Percentiles rank a stretch among this genome's conserved stretches.
Conservation (phyloP, 2,888 invertebrate genomes). For the Synanthedon myopaeformis region DNA sequence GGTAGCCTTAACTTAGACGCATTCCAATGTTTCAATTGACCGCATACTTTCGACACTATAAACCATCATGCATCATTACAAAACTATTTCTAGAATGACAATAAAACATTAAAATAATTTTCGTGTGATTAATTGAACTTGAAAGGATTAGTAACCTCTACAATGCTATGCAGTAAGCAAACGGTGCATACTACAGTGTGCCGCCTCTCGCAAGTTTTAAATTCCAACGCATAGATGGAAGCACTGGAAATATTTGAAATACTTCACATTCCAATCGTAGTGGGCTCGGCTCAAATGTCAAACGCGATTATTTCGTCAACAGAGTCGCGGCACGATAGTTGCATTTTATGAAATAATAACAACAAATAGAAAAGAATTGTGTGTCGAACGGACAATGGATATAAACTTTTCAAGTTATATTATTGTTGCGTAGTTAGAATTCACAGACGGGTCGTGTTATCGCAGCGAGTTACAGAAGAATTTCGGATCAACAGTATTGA, state of each 20-base stretch:
- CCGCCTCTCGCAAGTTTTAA: conserved; percentile 43
- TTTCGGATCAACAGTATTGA: conserved; percentile 53
- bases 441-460: conserved; percentile 34
- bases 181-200: conserved; percentile 32
- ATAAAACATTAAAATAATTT: not conserved
- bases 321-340: conserved; percentile 68
- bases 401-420: conserved; percentile 37
- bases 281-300: conserved; percentile 81
- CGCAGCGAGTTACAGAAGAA: conserved; percentile 32
- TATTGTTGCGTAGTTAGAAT: conserved; percentile 3
- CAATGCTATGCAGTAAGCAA: not conserved
- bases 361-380: conserved; percentile 53
- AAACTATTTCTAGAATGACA: not conserved
- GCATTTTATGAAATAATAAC: conserved; percentile 60
- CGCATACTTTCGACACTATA: not conserved
- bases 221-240: conserved; percentile 72
- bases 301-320: conserved; percentile 74
- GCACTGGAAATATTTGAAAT: conserved; percentile 77
- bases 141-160: not conserved
- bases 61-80: not conserved
- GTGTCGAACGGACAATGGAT: conserved; percentile 55
- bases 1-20: conserved; percentile 49
- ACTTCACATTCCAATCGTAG: conserved; percentile 73
- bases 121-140: not conserved
- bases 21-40: conserved; percentile 32